Evolutionary conservation across 2,888 invertebrate species (phyloP).

Genomic region (Exephanes ischioxanthus): DNA sequence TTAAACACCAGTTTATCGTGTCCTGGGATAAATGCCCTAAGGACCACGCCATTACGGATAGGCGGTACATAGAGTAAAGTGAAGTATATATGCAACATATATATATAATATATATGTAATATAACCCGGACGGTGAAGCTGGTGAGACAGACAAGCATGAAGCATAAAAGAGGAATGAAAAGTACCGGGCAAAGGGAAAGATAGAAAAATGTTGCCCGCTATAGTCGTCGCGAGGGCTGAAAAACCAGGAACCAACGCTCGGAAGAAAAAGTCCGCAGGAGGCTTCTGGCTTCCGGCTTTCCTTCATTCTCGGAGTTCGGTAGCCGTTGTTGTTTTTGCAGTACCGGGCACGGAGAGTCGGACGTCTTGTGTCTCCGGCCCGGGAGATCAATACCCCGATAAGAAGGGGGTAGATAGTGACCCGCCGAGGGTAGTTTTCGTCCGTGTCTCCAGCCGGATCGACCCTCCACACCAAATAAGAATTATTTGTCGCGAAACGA

Average conservation of each 20-base stretch:
- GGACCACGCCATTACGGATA: too few species aligned
- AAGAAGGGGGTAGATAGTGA: conserved; percentile 50
- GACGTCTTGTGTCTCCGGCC: conserved; percentile 43
- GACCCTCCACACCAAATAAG: too few species aligned
- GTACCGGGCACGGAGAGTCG: conserved; percentile 31
- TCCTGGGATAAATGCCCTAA: too few species aligned
- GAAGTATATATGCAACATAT: too few species aligned
- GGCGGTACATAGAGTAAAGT: too few species aligned
- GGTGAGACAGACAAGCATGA: neutral
- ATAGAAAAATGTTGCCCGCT: conserved; percentile 35
- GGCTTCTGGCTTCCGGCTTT: conserved; percentile 34
- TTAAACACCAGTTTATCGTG: too few species aligned
- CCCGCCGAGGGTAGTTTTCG: conserved; percentile 51
- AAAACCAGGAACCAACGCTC: conserved; percentile 21
- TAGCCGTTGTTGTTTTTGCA: conserved; percentile 35
- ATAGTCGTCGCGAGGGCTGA: conserved; percentile 18
- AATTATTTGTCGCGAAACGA: too few species aligned
- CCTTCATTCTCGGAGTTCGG: conserved; percentile 56
- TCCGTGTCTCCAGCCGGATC: conserved; percentile 24
- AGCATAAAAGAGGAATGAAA: conserved; percentile 18
- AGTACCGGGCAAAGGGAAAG: conserved; percentile 16
- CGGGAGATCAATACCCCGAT: conserved; percentile 66
- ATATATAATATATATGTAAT: too few species aligned
- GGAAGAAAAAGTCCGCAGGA: conserved; percentile 1
- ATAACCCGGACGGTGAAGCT: neutral